Evolutionary conservation across 2,888 invertebrate species (phyloP), one percentile per base, ranked within the genome.

Genomic region (Agriopis leucophaearia): DNA sequence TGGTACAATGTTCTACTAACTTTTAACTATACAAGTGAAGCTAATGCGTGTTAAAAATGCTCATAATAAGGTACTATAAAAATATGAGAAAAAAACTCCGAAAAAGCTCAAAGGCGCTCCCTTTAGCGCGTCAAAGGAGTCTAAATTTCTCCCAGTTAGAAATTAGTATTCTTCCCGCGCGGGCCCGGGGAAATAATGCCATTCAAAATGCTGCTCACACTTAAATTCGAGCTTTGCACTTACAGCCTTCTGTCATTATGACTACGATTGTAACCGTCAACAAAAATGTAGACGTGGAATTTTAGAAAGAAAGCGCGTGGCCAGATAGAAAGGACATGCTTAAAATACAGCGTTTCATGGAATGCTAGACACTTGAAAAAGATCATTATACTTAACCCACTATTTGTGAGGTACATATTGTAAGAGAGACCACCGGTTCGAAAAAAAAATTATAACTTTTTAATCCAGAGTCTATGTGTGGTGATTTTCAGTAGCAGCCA

Each of bases 191-290:
- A 76, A 75, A 75, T 71, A 71, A 75, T 63, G 70, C 75, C 61
- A 74, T 76, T 78, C 74, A 70, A 66, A 74, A 78, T 76, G 76
- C 78, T 62, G 64, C 69, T 73, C 77, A 73, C 75, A 78, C 74
- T 73, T 64, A 73, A 70, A 75, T 74, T 75, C 74, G 69, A 71
- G 74, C 70, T 72, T 76, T 63, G 64, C 71, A 73, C 73, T 74
- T 69, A 72, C 70, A 70, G 69, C 61, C 66, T 64, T 64, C 56
- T 67, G 68, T 72, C 65, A 69, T 71, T 69, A 74, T 67, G 66
- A 64, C 40, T 56, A 42, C 59, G 54, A 64, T 72, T 70, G 63
- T 45, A 54, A 27, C 51, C 56, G 61, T 61, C 61, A 58, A 64
- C 68, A 64, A 64, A 67, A 64, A 64, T 60, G 12, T 50, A 50